These are phyloP conservation scores for Cyrtorhinus lividipennis DNA, from an alignment of 1,140 invertebrate species.

Conservation along the genomic window DNA sequence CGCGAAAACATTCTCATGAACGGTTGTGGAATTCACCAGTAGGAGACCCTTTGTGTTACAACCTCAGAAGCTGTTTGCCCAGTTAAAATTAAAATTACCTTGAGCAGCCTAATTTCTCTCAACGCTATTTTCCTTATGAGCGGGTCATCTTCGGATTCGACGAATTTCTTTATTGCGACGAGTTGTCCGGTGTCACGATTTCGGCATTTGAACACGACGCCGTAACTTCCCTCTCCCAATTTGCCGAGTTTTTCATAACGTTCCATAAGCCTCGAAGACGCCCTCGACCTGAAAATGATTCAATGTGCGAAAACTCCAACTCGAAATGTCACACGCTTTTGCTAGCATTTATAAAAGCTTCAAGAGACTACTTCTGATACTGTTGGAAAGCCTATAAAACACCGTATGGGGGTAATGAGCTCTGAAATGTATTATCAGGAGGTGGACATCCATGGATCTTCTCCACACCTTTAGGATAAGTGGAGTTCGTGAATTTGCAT, in stretches of 20 bases:
- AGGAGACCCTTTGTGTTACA: no score
- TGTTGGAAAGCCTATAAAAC: no score
- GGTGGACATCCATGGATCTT: no score
- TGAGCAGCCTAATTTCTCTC: slow-evolving; percentile 91
- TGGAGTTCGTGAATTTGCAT: no score
- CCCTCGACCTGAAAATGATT: slow-evolving; percentile 56
- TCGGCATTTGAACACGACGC: slow-evolving; percentile 95
- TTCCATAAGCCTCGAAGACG: slow-evolving; percentile 84
- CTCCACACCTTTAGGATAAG: no score
- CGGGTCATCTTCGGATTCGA: slow-evolving; percentile 97
- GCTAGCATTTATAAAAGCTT: no score
- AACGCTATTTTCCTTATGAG: slow-evolving; percentile 96
- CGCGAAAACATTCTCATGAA: no score
- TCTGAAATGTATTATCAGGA: no score
- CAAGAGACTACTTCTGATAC: no score
- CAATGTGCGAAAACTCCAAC: neutral
- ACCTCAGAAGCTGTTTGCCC: no score
- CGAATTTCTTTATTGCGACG: slow-evolving; percentile 98
- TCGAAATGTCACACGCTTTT: neutral
- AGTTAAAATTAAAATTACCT: slow-evolving; percentile 53
- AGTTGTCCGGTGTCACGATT: slow-evolving; percentile 89
- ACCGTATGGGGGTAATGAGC: no score
- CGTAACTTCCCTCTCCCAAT: slow-evolving; percentile 96
- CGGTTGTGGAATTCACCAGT: no score
- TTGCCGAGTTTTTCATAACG: slow-evolving; percentile 93